Evolutionary conservation across 2,888 invertebrate species (phyloP).

Genomic region (Cabera pusaria): DNA sequence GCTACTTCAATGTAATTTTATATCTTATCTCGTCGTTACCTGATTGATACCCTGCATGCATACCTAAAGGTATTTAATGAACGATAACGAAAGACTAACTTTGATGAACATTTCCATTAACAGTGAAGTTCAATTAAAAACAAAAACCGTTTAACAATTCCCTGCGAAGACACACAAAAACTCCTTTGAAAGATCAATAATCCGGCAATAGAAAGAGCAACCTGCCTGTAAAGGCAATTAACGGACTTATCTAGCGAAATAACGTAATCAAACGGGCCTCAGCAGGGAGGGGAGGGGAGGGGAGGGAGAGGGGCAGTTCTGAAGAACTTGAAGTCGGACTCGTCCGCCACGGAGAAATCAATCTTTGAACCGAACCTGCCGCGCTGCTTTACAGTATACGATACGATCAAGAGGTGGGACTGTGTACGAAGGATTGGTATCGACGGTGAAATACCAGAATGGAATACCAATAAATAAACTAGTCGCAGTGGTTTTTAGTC

Average conservation of each 20-base stretch:
- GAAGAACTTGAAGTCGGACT: slow-evolving; percentile 53
- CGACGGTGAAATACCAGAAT: no score
- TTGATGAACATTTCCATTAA: slow-evolving; percentile 32
- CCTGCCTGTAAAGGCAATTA: slow-evolving; percentile 73
- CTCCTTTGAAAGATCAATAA: slow-evolving; percentile 66
- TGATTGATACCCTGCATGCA: no score
- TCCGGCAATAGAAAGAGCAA: slow-evolving; percentile 63
- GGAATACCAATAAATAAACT: no score
- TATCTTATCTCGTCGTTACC: no score
- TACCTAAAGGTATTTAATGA: slow-evolving; percentile 27
- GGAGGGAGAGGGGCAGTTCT: slow-evolving; percentile 28
- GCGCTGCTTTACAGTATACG: slow-evolving; percentile 40
- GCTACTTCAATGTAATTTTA: no score
- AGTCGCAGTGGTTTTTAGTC: no score
- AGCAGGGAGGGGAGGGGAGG: slow-evolving; percentile 14
- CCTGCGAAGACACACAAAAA: slow-evolving; percentile 72
- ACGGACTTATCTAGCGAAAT: slow-evolving; percentile 71
- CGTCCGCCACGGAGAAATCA: slow-evolving; percentile 71
- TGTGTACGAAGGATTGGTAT: no score
- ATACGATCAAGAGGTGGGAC: slow-evolving; percentile 37
- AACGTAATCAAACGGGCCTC: slow-evolving; percentile 63
- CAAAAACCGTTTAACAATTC: slow-evolving; percentile 64
- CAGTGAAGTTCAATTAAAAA: slow-evolving; percentile 53
- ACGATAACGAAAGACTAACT: slow-evolving; percentile 13
- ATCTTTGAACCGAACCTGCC: slow-evolving; percentile 66